Evolutionary conservation across 2,797 vertebrate species (phyloP), one percentile per base, ranked within the genome.

Genomic region (Sebastes iracundus): DNA sequence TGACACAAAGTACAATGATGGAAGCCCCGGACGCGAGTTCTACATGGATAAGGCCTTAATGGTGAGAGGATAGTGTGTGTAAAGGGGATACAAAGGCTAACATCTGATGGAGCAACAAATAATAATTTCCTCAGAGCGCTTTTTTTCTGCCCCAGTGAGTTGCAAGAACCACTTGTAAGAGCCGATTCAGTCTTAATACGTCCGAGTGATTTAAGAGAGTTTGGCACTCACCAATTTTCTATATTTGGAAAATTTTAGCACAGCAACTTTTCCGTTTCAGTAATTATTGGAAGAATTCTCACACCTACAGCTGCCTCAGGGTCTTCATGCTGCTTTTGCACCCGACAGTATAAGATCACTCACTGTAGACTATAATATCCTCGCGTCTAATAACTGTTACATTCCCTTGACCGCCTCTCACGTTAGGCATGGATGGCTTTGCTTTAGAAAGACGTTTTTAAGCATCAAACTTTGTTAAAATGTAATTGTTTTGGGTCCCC

Each of bases 21-120:
- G 99, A 90, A 98, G 97, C 80, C 96, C 96, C 10, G 99, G 98
- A 10, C 95, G 93, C 62, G 97, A 99, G 89, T 99, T 96, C 95
- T 99, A 97, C 95, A 99, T 99, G 98, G 98, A 99, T 92, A 99
- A 98, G 94, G 92, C 96, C 49, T 96, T 99, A 66, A 98, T 99
- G 99, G 99, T 99, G 92, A 96, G 96, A 86, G 10, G 1, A 18
- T 25, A 69, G 33, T 18, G 32, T 64, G 7, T 7, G 20, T 25
- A 16, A 22, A 42, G 12, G 6, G 20, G 60, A 7, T 25, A 22
- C 1, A 49, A 7, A 23, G 20, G 28, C 27, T 32, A 32, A 16
- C 28, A 2, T 4, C 3, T 6, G 49, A 22, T 65, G 38, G n/a
- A 18, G 20, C 32, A 64, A 49, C 20, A 20, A 33, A 16, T 16